Base-by-base conservation (phyloP, 2,888 invertebrate species). In the Hirudinaria manillensis region DNA sequence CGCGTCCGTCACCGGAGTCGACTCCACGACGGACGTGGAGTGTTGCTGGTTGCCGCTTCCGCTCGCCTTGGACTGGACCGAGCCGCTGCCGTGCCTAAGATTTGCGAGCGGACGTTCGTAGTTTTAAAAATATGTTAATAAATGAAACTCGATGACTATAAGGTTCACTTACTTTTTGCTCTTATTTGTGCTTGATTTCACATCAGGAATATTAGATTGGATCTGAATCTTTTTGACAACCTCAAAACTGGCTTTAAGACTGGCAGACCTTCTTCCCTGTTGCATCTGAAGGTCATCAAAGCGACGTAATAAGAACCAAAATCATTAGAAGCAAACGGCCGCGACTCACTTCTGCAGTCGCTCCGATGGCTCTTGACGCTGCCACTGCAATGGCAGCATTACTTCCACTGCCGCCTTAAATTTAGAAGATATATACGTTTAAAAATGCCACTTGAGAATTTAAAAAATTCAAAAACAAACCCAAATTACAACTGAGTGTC, bases 351-450 rank as follows among this genome's bases (percentile, higher is more conserved):
- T 93, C 86, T 66, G 96, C 95, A 2, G 97, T 96, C 0, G 94
- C 94, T 6, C 93, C 94, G 77, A 97, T 95, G 0, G 96, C 96
- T 84, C 96, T 94, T 32, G 94, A 94, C 0, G 95, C 96, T 0
- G 96, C 95, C 0, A 82, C 83, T n/a, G 83, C 94, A 75, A 96
- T 93, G 0, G 83, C 83, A 38, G 94, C 93, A 81, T 91, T 92
- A 75, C 91, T 89, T 19, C 92, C 93, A 0, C 93, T 92, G n/a
- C 92, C 91, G 81, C 91, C 90, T 80, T 93, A 93, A 21, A 92
- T 83, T 82, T 29, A 75, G 61, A 61, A 34, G 67, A 76, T 16
- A 2, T n/a, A 13, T 53, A 1, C 51, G 16, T 55, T 67, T 27
- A 24, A 3, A 32, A 32, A n/a, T 51, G 16, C 51, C 24, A 76